A percentile compares a stretch with the other conserved stretches of the same genome.
Conservation (phyloP, 2,888 invertebrate genomes). For the Melieria omissa region DNA sequence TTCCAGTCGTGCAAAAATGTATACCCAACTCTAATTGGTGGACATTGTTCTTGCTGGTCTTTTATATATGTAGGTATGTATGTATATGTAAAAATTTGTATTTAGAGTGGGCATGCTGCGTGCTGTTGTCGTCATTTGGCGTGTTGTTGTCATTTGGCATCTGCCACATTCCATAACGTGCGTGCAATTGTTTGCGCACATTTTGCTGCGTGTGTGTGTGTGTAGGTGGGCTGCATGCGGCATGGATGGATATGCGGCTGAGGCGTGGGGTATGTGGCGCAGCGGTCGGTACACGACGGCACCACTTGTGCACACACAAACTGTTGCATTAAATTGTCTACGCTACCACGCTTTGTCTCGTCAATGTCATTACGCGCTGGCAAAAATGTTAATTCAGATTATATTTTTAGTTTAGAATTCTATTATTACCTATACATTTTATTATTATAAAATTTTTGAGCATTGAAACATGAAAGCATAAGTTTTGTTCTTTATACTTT, state of each 20-base stretch:
- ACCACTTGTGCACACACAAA: conserved; percentile 10
- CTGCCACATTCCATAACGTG: conserved; percentile 33
- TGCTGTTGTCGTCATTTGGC: conserved; percentile 20
- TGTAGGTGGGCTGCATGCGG: conserved; percentile 2
- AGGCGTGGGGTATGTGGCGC: not conserved
- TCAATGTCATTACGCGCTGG: too few relatives aligned
- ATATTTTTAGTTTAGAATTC: too few relatives aligned
- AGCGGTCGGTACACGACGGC: conserved; percentile 27
- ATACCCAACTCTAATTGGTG: too few relatives aligned
- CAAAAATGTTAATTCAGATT: too few relatives aligned
- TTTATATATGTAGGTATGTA: not conserved
- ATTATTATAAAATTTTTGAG: too few relatives aligned
- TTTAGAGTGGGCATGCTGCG: conserved; percentile 9
- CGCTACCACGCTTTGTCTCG: too few relatives aligned
- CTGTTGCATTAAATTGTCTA: too few relatives aligned
- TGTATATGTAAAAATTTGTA: not conserved
- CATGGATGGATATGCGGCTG: not conserved
- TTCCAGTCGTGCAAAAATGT: too few relatives aligned
- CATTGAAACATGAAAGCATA: too few relatives aligned
- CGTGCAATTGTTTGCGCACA: conserved; percentile 37
- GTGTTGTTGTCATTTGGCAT: conserved; percentile 24
- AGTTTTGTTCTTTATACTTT: too few relatives aligned
- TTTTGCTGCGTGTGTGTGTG: conserved; percentile 9
- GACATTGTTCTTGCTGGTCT: not conserved
- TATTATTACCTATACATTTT: too few relatives aligned